A percentile compares a stretch with the other conserved stretches of the same genome.
phyloP scores from a whole-genome alignment of 2,888 invertebrate genomes.

The Drosophila nigritarsus region DNA sequence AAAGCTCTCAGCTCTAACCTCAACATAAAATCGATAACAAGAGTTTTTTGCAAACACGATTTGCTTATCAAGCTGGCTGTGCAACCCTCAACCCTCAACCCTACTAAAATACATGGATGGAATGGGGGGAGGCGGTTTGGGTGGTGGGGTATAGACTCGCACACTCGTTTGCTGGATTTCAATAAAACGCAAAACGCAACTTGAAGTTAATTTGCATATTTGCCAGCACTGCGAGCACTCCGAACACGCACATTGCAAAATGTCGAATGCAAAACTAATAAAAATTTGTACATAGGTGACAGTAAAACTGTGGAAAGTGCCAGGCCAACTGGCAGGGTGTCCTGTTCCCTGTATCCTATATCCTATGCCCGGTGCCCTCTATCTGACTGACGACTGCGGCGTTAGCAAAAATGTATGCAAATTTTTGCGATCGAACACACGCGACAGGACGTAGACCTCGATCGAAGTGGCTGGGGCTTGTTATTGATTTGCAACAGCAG shows the following conservation, averaged over 20 bases:
- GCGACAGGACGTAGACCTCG: constrained; percentile 23
- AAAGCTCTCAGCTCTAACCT: constrained; percentile 21
- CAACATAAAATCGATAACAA: constrained; percentile 64
- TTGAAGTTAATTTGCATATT: constrained; percentile 78
- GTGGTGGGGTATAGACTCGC: constrained; percentile 4
- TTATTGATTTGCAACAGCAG: constrained; percentile 57
- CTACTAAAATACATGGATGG: constrained; percentile 5
- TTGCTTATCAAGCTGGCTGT: constrained; percentile 58
- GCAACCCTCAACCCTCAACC: constrained; percentile 58
- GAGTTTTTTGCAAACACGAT: constrained; percentile 55
- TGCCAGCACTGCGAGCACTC: constrained; percentile 43
- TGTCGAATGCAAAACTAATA: constrained; percentile 71
- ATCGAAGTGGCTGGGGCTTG: constrained; percentile 53
- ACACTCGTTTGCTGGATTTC: constrained; percentile 48
- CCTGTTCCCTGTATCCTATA: constrained; percentile 10
- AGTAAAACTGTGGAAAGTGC: constrained; percentile 38
- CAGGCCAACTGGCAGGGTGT: constrained; percentile 18
- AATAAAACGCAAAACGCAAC: constrained; percentile 67
- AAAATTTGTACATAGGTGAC: constrained; percentile 71
- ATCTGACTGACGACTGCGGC: constrained; percentile 27
- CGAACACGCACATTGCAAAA: constrained; percentile 48
- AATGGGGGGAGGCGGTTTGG: background rate
- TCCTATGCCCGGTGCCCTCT: background rate
- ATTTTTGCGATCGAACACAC: constrained; percentile 54
- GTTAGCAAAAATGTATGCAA: constrained; percentile 65